Conservation (phyloP, 2,113 vertebrate species). For the Tetrax tetrax region DNA sequence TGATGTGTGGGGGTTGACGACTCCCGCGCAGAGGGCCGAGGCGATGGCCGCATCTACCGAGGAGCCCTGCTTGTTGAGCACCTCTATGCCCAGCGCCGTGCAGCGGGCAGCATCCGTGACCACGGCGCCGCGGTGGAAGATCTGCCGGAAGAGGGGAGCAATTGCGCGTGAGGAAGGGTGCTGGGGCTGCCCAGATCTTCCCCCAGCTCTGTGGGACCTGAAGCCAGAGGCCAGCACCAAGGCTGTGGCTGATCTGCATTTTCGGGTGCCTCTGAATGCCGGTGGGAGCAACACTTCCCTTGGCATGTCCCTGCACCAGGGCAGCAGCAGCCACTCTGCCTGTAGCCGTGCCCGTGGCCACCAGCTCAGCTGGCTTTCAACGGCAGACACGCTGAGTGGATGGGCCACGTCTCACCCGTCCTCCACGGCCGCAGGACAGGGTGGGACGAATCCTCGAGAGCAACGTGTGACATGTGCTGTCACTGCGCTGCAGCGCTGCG, state of each 20-base stretch:
- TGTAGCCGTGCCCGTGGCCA: accelerated
- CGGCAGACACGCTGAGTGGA: background rate
- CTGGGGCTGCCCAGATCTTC: background rate
- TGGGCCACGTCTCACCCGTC: accelerated
- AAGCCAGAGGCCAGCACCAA: background rate
- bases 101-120: slow-evolving; percentile 90
- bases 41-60: slow-evolving; percentile 92
- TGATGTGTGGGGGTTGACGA: slow-evolving; percentile 92
- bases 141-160: slow-evolving; percentile 62
- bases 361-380: background rate
- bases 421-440: background rate
- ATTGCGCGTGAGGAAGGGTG: background rate
- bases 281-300: accelerated
- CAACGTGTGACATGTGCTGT: accelerated
- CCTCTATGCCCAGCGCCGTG: slow-evolving; percentile 86
- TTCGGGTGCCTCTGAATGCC: background rate
- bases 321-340: background rate
- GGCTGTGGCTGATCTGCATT: background rate
- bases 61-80: slow-evolving; percentile 88
- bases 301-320: background rate
- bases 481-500: background rate
- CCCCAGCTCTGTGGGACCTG: accelerated
- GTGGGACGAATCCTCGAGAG: background rate
- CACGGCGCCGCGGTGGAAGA: slow-evolving; percentile 90
- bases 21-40: slow-evolving; percentile 88